Conservation (phyloP, 2,888 invertebrate genomes). For the Chloroclystis v-ata region DNA sequence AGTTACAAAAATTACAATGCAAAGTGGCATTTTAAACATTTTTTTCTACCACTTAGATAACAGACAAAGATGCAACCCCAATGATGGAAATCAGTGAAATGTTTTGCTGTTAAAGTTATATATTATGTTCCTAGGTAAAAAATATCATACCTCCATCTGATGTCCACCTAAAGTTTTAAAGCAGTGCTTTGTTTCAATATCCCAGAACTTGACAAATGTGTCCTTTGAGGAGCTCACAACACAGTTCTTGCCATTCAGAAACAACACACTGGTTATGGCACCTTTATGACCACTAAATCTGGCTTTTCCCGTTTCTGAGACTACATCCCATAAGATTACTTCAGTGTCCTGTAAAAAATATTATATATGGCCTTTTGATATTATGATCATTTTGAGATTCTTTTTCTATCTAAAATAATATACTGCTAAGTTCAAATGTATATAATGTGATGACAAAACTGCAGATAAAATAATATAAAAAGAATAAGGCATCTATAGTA, state of each 20-base stretch:
- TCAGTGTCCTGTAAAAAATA: constrained; percentile 87
- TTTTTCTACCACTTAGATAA: too few species aligned
- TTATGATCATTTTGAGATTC: too few species aligned
- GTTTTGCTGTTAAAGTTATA: too few species aligned
- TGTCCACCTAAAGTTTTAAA: constrained; percentile 96
- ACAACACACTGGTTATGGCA: constrained; percentile 88
- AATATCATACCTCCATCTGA: constrained; percentile 82
- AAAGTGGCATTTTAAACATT: too few species aligned
- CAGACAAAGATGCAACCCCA: too few species aligned
- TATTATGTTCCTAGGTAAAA: background rate
- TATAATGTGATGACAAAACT: too few species aligned
- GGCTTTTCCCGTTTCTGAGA: constrained; percentile 93
- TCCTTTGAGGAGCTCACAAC: constrained; percentile 93
- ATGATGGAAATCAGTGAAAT: too few species aligned
- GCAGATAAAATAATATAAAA: too few species aligned
- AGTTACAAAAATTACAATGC: too few species aligned
- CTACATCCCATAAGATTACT: constrained; percentile 95
- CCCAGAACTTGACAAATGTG: constrained; percentile 97
- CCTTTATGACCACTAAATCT: constrained; percentile 95
- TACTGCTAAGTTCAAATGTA: too few species aligned
- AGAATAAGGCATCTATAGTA: too few species aligned
- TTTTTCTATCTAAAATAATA: too few species aligned
- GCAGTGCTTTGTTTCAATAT: constrained; percentile 95
- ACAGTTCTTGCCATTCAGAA: constrained; percentile 83
- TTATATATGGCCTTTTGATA: background rate